Percentiles rank a stretch among this genome's conserved stretches.
Conservation (phyloP, 2,888 invertebrate genomes). For the Orthonevra nobilis region DNA sequence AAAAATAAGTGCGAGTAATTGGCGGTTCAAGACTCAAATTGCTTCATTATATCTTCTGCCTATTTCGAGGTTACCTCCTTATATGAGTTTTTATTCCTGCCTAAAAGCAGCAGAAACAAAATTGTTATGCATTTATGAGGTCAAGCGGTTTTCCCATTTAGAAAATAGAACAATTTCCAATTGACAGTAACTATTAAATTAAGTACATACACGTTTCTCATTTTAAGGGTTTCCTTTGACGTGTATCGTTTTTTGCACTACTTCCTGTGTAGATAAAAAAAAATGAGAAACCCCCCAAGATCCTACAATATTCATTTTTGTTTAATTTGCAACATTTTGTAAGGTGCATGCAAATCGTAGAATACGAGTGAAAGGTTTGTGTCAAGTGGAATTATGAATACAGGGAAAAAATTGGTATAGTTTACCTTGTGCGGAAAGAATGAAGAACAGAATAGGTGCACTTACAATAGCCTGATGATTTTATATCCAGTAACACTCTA, state of each 20-base stretch:
- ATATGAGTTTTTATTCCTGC: too few relatives aligned
- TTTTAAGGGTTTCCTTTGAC: conserved; percentile 52
- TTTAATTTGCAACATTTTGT: conserved; percentile 65
- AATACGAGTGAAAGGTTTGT: conserved; percentile 68
- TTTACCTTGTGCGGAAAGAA: conserved; percentile 51
- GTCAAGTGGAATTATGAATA: conserved; percentile 67
- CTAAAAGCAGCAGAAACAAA: conserved; percentile 6
- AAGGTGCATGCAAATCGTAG: conserved; percentile 28
- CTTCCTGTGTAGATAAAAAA: conserved; percentile 49
- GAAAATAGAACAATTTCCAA: conserved; percentile 39
- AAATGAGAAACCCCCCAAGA: conserved; percentile 24
- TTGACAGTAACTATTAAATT: conserved; percentile 65
- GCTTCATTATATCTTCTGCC: conserved; percentile 31
- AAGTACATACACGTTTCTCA: conserved; percentile 53
- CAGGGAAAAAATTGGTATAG: conserved; percentile 56
- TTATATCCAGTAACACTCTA: conserved; percentile 55
- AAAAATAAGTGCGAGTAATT: conserved; percentile 6
- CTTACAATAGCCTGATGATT: conserved; percentile 64
- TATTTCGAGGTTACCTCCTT: not conserved
- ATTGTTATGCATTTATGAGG: conserved; percentile 61
- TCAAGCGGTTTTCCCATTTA: conserved; percentile 51
- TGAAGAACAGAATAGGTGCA: conserved; percentile 52
- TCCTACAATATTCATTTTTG: conserved; percentile 66
- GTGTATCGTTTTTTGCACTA: conserved; percentile 49
- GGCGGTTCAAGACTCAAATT: conserved; percentile 32